Conservation (phyloP, 2,888 invertebrate species). For the Drosophila histrio region DNA sequence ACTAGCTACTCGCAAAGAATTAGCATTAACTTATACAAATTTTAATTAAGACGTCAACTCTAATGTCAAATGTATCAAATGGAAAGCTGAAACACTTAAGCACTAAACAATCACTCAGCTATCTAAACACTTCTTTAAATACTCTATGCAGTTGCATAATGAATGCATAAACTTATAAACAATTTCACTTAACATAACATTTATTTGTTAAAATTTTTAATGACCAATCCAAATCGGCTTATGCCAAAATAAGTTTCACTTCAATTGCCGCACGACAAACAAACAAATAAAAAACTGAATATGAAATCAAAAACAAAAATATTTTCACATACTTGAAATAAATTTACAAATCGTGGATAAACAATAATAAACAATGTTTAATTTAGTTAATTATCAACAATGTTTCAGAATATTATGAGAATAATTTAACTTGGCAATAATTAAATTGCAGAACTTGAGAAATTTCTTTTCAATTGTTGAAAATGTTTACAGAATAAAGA, state of each 20-base stretch:
- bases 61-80: conserved; percentile 6
- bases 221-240: conserved; percentile 15
- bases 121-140: conserved; percentile 17
- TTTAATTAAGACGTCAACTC: conserved; percentile 24
- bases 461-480: no score
- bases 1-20: conserved; percentile 14
- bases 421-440: no score
- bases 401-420: background rate
- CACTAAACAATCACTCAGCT: background rate
- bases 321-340: conserved; percentile 22
- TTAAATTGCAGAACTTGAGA: no score
- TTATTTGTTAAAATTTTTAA: conserved; percentile 11
- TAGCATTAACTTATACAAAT: conserved; percentile 30
- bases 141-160: conserved; percentile 3
- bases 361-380: background rate
- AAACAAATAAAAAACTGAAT: conserved; percentile 14
- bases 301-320: conserved; percentile 6
- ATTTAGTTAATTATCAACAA: background rate
- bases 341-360: conserved; percentile 7
- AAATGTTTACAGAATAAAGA: no score
- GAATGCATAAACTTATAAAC: conserved; percentile 13
- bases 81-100: conserved; percentile 1
- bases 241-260: conserved; percentile 39
- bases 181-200: conserved; percentile 37
- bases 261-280: conserved; percentile 1